Percentiles rank a stretch among this genome's conserved stretches.
These are phyloP conservation scores for Sinhomidia bicolor DNA, from an alignment of 2,888 invertebrate species.

Conservation along the genomic window DNA sequence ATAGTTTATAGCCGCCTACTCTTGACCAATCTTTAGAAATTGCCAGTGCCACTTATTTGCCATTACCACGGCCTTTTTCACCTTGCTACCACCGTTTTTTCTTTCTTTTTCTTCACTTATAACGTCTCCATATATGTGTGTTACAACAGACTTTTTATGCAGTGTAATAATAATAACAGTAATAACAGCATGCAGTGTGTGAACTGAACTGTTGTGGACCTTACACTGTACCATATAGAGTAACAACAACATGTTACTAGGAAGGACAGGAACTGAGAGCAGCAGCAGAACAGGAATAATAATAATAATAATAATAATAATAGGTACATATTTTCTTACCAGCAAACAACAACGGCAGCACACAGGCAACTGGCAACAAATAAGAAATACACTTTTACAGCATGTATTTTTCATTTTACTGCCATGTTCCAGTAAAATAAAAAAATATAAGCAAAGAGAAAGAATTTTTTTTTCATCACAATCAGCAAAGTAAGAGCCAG, in stretches of 20 bases:
- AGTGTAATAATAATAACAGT: background rate
- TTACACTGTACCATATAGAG: background rate
- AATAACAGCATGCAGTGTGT: constrained; percentile 11
- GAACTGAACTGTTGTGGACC: constrained; percentile 5
- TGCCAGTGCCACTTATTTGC: no score
- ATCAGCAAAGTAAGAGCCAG: constrained; percentile 21
- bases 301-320: no score
- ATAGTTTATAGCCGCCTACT: no score
- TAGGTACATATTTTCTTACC: no score
- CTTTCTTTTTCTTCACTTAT: background rate
- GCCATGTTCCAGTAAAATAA: constrained; percentile 16
- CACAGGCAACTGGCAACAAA: no score
- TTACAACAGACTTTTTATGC: background rate
- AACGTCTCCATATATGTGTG: background rate
- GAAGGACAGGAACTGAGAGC: background rate
- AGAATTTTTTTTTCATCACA: constrained; percentile 53
- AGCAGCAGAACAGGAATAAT: background rate
- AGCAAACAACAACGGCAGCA: constrained; percentile 10
- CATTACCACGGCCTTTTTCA: background rate
- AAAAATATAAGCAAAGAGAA: background rate
- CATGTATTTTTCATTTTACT: constrained; percentile 48
- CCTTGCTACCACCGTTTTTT: background rate
- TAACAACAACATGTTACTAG: no score
- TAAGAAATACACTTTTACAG: constrained; percentile 16
- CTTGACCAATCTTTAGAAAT: no score